phyloP scores from a whole-genome alignment of 2,888 invertebrate genomes.

The Hypolimnas misippus region DNA sequence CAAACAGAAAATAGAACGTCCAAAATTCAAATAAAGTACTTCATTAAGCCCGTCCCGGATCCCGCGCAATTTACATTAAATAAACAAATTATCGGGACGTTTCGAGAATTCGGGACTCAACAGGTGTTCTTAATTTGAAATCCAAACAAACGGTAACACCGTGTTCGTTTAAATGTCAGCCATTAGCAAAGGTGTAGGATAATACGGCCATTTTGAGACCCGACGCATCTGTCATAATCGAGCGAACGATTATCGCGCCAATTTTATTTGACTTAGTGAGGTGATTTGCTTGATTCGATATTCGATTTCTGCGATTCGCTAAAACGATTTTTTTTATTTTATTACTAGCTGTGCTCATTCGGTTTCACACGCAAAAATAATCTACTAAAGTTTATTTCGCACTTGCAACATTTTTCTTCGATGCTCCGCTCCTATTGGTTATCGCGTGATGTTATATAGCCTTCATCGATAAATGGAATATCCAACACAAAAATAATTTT shows the following conservation, averaged over 20 bases:
- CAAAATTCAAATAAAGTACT: conserved; percentile 50
- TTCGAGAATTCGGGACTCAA: conserved; percentile 56
- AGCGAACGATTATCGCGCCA: conserved; percentile 34
- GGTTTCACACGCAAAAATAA: too few relatives aligned
- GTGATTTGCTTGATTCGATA: conserved; percentile 1
- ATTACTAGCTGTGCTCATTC: not conserved
- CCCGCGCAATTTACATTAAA: conserved; percentile 65
- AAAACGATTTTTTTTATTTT: not conserved
- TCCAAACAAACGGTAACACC: conserved; percentile 63
- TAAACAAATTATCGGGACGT: conserved; percentile 69
- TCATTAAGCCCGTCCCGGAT: conserved; percentile 58
- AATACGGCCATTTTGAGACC: conserved; percentile 42
- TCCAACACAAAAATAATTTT: too few relatives aligned
- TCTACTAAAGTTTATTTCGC: too few relatives aligned
- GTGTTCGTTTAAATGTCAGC: conserved; percentile 50
- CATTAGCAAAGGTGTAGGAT: conserved; percentile 51
- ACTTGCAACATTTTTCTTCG: too few relatives aligned
- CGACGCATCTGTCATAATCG: conserved; percentile 43
- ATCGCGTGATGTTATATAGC: too few relatives aligned
- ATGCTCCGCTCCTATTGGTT: too few relatives aligned
- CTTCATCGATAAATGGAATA: too few relatives aligned
- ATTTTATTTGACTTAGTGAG: conserved; percentile 25
- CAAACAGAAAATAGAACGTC: conserved; percentile 2
- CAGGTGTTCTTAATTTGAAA: too few relatives aligned
- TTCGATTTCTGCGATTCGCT: not conserved